phyloP scores from a whole-genome alignment of 2,888 invertebrate species.

The Sinopyrophorus schimmeli region DNA sequence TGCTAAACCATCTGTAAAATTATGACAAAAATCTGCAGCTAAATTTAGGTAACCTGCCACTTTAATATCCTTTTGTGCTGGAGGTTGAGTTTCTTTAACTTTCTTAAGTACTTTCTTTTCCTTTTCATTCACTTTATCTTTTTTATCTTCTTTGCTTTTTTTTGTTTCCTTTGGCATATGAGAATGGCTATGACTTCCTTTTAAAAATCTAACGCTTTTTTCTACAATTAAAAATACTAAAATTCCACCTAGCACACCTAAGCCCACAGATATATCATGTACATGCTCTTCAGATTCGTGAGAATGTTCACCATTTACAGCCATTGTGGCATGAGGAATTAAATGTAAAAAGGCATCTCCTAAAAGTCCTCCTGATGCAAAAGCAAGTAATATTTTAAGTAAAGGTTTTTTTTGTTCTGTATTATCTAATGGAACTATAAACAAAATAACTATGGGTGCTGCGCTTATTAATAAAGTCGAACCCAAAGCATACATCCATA shows the following conservation, averaged over 20 bases:
- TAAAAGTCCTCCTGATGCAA: conserved; percentile 92
- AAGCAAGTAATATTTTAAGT: conserved; percentile 87
- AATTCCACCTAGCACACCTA: conserved; percentile 93
- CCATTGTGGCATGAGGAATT: conserved; percentile 90
- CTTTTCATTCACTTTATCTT: conserved; percentile 29
- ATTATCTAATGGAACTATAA: conserved; percentile 90
- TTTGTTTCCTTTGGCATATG: conserved; percentile 56
- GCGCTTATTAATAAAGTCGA: conserved; percentile 94
- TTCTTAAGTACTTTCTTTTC: conserved; percentile 54
- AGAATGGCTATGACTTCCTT: conserved; percentile 79
- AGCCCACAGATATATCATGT: conserved; percentile 88
- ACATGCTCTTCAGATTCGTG: conserved; percentile 63
- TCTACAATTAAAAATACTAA: conserved; percentile 92
- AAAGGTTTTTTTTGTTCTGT: conserved; percentile 81
- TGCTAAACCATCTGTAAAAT: conserved; percentile 98
- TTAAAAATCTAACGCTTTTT: conserved; percentile 85
- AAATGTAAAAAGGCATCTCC: conserved; percentile 99
- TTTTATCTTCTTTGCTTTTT: conserved; percentile 41
- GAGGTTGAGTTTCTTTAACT: conserved; percentile 52
- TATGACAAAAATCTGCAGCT: conserved; percentile 97
- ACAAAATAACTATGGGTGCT: conserved; percentile 90
- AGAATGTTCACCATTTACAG: conserved; percentile 55
- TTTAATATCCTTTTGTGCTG: conserved; percentile 64
- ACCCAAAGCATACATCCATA: conserved; percentile 82
- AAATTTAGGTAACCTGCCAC: conserved; percentile 94